Evolutionary conservation across 2,113 vertebrate species (phyloP).

Genomic region (Ovis canadensis): DNA sequence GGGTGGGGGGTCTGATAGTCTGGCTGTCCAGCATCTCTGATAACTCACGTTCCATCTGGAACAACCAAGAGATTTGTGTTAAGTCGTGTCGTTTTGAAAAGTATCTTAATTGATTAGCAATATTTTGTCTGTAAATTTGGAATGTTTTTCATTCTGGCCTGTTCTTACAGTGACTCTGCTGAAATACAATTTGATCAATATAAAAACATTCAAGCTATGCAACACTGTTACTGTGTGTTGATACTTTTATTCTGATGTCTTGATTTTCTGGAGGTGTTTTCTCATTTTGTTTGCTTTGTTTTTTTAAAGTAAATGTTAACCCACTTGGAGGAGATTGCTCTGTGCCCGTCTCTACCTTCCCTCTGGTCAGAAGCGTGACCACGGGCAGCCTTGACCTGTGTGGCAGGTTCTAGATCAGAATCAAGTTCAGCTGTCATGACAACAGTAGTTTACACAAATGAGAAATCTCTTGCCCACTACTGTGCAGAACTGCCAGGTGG

Average conservation of each 20-base stretch:
- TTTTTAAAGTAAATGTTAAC: not conserved
- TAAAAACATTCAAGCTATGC: constrained; percentile 52
- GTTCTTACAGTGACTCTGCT: constrained; percentile 26
- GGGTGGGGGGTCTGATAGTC: not conserved
- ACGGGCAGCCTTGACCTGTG: not conserved
- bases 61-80: constrained; percentile 36
- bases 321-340: not conserved
- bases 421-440: not conserved
- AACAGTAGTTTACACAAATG: not conserved
- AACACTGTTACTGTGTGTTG: constrained; percentile 21
- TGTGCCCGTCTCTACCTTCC: not conserved
- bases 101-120: constrained; percentile 12
- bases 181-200: constrained; percentile 28
- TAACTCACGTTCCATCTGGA: not conserved
- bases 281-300: not conserved
- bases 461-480: not conserved
- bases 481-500: not conserved
- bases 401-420: not conserved
- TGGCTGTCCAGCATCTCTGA: not conserved
- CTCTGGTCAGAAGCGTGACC: not conserved
- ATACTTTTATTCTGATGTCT: constrained; percentile 39
- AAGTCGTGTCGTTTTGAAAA: not conserved
- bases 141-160: constrained; percentile 43
- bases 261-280: not conserved
- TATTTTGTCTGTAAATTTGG: constrained; percentile 37